Evolutionary conservation across 2,797 vertebrate species (phyloP).

Genomic region (Tenualosa thibaudeaui): DNA sequence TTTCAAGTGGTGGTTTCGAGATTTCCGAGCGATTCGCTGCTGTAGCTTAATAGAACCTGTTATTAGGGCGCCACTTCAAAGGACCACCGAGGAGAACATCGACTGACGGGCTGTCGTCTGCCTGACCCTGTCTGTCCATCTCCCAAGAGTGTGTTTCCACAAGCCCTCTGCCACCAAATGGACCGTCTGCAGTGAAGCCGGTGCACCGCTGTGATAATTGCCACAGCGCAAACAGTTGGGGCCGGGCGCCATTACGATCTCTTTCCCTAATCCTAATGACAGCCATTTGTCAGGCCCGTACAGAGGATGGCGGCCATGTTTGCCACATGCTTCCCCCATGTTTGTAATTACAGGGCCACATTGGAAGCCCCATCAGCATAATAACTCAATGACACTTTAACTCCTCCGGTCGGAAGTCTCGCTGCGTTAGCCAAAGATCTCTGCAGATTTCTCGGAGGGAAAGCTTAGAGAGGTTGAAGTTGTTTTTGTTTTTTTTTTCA

Average conservation of each 20-base stretch:
- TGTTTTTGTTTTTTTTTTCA: background rate
- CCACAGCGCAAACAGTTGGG: background rate
- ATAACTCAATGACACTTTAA: slow-evolving; percentile 19
- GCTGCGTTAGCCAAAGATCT: background rate
- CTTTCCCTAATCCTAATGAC: slow-evolving; percentile 8
- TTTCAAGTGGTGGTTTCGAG: background rate
- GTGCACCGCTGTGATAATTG: slow-evolving; percentile 2
- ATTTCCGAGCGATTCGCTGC: background rate
- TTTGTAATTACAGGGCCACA: background rate
- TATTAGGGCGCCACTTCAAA: slow-evolving; percentile 1
- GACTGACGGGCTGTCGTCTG: background rate
- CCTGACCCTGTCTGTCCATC: background rate
- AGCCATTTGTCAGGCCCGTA: background rate
- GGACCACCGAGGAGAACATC: background rate
- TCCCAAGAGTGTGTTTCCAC: background rate
- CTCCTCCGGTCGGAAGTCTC: background rate
- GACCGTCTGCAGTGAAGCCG: background rate
- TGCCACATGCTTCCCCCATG: slow-evolving; percentile 2
- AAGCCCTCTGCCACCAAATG: background rate
- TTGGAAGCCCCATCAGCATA: slow-evolving; percentile 2
- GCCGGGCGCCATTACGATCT: background rate
- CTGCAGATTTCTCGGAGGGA: background rate
- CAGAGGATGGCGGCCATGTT: background rate
- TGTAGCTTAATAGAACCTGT: background rate
- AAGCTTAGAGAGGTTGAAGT: background rate